Percentiles rank a stretch among this genome's conserved stretches.
Evolutionary conservation across 2,797 vertebrate species (phyloP).

Genomic region (Ficedula albicollis): DNA sequence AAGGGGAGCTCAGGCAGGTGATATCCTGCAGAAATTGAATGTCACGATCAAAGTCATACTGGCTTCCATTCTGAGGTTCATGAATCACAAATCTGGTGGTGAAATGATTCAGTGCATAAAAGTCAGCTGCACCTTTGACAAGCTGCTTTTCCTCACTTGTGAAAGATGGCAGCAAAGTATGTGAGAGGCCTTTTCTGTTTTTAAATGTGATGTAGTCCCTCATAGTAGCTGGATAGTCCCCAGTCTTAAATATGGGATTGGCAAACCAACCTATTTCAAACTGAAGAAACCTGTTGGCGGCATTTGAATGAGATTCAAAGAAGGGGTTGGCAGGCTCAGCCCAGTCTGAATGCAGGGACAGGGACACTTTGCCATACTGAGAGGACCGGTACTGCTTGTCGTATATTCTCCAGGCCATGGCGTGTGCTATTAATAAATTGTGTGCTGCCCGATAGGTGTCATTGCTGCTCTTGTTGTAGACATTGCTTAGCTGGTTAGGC

Average conservation of each 20-base stretch:
- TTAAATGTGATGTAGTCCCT: constrained; percentile 77
- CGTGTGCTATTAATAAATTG: constrained; percentile 88
- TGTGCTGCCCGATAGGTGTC: constrained; percentile 84
- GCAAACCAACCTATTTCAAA: constrained; percentile 93
- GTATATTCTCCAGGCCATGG: constrained; percentile 86
- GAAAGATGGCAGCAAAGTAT: constrained; percentile 80
- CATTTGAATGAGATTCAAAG: constrained; percentile 77
- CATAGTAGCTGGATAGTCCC: constrained; percentile 82
- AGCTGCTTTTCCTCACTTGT: constrained; percentile 79
- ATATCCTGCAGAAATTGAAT: constrained; percentile 83
- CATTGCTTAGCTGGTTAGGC: constrained; percentile 86
- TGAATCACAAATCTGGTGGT: constrained; percentile 89
- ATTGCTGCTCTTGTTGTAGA: constrained; percentile 74
- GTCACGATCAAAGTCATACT: constrained; percentile 75
- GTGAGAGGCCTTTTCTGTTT: constrained; percentile 64
- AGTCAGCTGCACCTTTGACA: constrained; percentile 86
- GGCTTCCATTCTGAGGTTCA: constrained; percentile 63
- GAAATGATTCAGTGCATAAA: constrained; percentile 93
- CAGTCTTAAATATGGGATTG: constrained; percentile 85
- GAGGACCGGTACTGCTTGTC: constrained; percentile 70
- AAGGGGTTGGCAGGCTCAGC: constrained; percentile 91
- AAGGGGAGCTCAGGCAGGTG: constrained; percentile 82
- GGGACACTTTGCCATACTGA: constrained; percentile 82
- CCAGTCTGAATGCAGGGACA: constrained; percentile 94
- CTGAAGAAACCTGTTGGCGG: constrained; percentile 85